These are phyloP conservation scores for Drosophila cardini DNA, from an alignment of 1,140 invertebrate genomes.

Conservation along the genomic window DNA sequence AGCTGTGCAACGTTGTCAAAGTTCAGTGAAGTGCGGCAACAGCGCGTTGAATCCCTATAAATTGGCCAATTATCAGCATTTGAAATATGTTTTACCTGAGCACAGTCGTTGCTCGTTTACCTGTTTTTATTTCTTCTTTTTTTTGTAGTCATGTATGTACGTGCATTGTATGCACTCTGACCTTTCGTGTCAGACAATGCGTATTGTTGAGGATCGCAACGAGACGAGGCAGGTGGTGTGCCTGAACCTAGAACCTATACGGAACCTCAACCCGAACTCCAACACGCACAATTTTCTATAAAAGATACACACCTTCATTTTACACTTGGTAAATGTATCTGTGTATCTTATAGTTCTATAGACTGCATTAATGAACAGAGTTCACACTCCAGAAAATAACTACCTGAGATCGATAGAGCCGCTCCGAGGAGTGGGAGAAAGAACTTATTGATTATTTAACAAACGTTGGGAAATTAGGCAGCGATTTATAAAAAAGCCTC, in stretches of 20 bases:
- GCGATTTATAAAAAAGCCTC: conserved; percentile 76
- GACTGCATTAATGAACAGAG: conserved; percentile 69
- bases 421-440: not conserved
- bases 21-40: conserved; percentile 40
- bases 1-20: conserved; percentile 30
- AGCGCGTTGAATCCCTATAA: conserved; percentile 45
- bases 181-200: conserved; percentile 72
- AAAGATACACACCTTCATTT: conserved; percentile 79
- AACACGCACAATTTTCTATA: conserved; percentile 64
- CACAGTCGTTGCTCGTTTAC: conserved; percentile 29
- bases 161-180: conserved; percentile 71
- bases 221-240: conserved; percentile 2
- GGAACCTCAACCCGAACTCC: not conserved
- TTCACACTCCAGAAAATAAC: conserved; percentile 64
- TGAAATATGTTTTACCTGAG: conserved; percentile 77
- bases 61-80: conserved; percentile 81
- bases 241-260: too few species aligned
- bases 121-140: conserved; percentile 31
- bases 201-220: conserved; percentile 52
- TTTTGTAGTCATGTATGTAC: conserved; percentile 21
- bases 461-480: conserved; percentile 79
- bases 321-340: conserved; percentile 69
- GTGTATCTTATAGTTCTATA: conserved; percentile 39
- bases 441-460: conserved; percentile 78
- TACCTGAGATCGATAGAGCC: conserved; percentile 19